These are phyloP conservation scores for Pseudomyrmex pallidus DNA, from an alignment of 1,140 invertebrate genomes.

Conservation along the genomic window DNA sequence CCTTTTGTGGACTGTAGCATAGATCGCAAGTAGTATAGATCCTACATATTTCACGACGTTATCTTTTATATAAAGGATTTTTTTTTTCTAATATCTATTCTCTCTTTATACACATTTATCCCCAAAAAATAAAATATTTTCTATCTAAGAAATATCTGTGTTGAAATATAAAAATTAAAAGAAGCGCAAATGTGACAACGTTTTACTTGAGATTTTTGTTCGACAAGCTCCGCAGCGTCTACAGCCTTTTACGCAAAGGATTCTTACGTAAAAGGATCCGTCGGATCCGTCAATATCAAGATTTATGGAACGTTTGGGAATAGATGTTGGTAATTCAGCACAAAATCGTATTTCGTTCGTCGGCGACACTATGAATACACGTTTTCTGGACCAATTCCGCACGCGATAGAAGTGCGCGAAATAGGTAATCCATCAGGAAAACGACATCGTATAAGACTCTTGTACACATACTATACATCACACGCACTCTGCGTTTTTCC, in stretches of 20 bases:
- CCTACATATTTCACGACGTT: neutral
- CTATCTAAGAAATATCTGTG: too few species aligned
- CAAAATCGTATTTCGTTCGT: conserved; percentile 49
- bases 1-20: neutral
- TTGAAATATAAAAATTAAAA: neutral
- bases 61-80: neutral
- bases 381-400: conserved; percentile 28
- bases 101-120: neutral
- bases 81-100: neutral
- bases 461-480: conserved; percentile 72
- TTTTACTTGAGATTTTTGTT: conserved; percentile 4
- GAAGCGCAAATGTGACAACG: neutral
- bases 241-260: neutral
- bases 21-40: neutral
- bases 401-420: conserved; percentile 63
- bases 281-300: conserved; percentile 53
- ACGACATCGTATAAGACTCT: conserved; percentile 68
- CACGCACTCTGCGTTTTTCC: conserved; percentile 48
- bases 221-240: neutral
- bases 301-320: conserved; percentile 49
- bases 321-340: conserved; percentile 51
- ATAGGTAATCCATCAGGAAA: conserved; percentile 69
- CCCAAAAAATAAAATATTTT: too few species aligned
- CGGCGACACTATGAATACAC: conserved; percentile 38
- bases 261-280: conserved; percentile 38